Evolutionary conservation across 1,140 invertebrate species (phyloP), one percentile per base, ranked within the genome.

Genomic region (Hylaeus volcanicus): DNA sequence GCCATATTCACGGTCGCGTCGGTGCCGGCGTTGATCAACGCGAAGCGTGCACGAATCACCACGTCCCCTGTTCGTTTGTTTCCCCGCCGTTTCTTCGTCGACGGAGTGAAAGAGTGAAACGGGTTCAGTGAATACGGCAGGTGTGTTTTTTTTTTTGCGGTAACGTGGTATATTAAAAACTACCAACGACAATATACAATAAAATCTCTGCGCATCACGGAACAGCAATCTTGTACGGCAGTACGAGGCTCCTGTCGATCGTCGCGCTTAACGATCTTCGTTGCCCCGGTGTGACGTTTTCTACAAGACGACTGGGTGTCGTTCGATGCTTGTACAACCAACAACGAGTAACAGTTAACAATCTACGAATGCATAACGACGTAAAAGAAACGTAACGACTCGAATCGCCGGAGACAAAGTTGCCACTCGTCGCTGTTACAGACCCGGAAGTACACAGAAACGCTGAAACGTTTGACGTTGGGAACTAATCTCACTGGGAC

Each of bases 61-160:
- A 39, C 45, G 41, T 12, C 12, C 26, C 11, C 48, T 11, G 53
- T 58, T 66, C 72, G 66, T 76, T 51, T 26, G 26, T 61, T 72
- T 81, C 61, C 85, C 66, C 61, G 75, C 73, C 82, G 76, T 84
- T 82, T 73, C 77, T 9, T 82, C 51, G 26, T 55, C 51, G 63
- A 85, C 55, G 65, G 63, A 58, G 60, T 82, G 70, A 71, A 71
- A 68, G 83, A 83, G 79, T 81, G 79, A 87, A 82, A 43, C 76
- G 86, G 88, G 86, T 91, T 86, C 88, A 92, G 91, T 92, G 90
- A 92, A 92, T 92, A 92, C 91, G 91, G 91, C 90, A 90, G 86
- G 80, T 81, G 86, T 87, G 85, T 87, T 51, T 9, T 11, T 45
- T 45, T 3, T 87, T 86, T 92, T 90, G 83, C 82, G 88, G 88